Conservation (phyloP, 2,888 invertebrate species). For the Osmoderma eremita region DNA sequence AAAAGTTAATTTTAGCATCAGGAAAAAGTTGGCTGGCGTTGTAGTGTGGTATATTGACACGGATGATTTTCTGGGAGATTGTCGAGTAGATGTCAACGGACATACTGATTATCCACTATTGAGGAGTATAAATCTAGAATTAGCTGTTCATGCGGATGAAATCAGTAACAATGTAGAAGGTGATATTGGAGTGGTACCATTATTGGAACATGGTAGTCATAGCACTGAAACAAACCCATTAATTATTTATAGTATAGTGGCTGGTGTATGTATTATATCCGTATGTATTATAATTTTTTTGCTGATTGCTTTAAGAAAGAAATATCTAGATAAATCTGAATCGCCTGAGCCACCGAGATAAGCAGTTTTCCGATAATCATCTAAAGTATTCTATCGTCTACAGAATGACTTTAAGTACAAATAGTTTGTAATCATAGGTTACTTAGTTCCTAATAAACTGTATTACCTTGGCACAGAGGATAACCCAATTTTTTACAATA, state of each 20-base stretch:
- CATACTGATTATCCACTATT: conserved; percentile 74
- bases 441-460: too few species aligned
- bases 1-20: conserved; percentile 69
- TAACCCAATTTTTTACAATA: too few species aligned
- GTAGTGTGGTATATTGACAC: conserved; percentile 94
- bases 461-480: too few species aligned
- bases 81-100: conserved; percentile 64
- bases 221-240: background rate
- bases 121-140: conserved; percentile 74
- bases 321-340: too few species aligned
- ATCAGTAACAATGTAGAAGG: background rate
- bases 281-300: too few species aligned
- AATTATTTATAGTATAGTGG: background rate
- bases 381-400: too few species aligned
- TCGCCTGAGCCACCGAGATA: too few species aligned
- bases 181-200: background rate
- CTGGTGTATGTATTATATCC: too few species aligned
- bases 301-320: too few species aligned
- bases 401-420: too few species aligned
- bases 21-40: conserved; percentile 77
- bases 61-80: conserved; percentile 83
- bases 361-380: too few species aligned
- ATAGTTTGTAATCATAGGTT: too few species aligned
- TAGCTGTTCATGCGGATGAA: background rate
- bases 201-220: background rate